Evolutionary conservation across 1,140 invertebrate species (phyloP), one percentile per base, ranked within the genome.

Genomic region (Drosophila takahashii): DNA sequence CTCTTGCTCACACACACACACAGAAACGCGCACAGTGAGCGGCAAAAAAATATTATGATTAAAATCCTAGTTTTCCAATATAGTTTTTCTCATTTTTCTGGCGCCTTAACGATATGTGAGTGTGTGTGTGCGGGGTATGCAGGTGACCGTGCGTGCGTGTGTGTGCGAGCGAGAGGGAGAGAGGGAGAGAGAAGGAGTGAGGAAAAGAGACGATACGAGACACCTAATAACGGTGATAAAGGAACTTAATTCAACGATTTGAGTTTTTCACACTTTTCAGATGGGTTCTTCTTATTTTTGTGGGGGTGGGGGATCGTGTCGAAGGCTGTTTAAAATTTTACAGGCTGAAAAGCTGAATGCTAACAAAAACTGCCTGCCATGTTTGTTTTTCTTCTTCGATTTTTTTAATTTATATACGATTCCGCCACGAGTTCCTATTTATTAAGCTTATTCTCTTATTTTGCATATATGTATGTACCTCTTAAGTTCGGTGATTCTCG

Each of bases 101-200:
- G 18, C 18, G 48, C 16, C 32, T 54, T 62, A 36, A 41, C 70
- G 72, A 75, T 75, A 75, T 72, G 53, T 67, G 32, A 56, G 50
- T 48, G 70, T 56, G 32, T 45, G 34, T 56, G 36, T 51, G 29
- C 29, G 29, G 36, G 48, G 37, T 51, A 34, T 18, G 27, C 37
- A 34, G 27, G 39, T 39, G 34, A 50, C n/a, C 37, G 39, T 32
- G 44, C 26, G 45, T 22, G 22, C 15, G 44, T 64, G 44, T 42
- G 34, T 54, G 48, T 52, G 45, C 27, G 53, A 22, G 67, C 4
- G 39, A 32, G 16, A 9, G 36, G 18, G 54, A 34, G 45, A 41
- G 53, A 26, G 44, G 32, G 47, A 39, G 15, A 56, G 48, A 29
- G 48, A 26, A 26, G 47, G 10, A 53, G 13, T 18, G 4, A 16